Evolutionary conservation across 2,797 vertebrate species (phyloP).

Genomic region (Takifugu rubripes): DNA sequence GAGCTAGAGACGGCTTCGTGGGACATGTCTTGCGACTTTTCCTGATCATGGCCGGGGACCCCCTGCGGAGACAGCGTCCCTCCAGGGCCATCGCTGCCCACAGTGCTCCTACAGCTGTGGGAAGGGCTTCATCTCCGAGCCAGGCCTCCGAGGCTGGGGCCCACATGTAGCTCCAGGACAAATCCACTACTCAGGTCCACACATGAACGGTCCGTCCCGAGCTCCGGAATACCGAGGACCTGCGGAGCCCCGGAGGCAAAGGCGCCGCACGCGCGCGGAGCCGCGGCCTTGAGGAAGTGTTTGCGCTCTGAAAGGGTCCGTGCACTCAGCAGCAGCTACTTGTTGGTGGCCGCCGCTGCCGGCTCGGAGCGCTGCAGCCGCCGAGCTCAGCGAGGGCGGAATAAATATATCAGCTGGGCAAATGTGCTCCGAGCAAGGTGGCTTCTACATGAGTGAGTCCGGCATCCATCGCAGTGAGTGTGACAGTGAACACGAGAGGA

Average conservation of each 20-base stretch:
- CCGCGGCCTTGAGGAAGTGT: slow-evolving; percentile 7
- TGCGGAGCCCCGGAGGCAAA: slow-evolving; percentile 1
- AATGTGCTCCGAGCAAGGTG: slow-evolving; percentile 65
- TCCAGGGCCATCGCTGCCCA: slow-evolving; percentile 80
- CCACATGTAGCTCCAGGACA: slow-evolving; percentile 80
- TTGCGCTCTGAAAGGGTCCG: slow-evolving; percentile 15
- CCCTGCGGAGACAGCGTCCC: slow-evolving; percentile 68
- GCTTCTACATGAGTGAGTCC: slow-evolving; percentile 68
- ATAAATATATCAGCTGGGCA: slow-evolving; percentile 32
- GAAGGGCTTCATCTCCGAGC: slow-evolving; percentile 79
- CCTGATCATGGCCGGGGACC: slow-evolving; percentile 67
- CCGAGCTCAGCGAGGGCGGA: slow-evolving; percentile 40
- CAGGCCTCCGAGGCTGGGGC: slow-evolving; percentile 72
- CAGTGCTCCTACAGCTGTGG: slow-evolving; percentile 70
- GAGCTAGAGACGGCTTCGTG: slow-evolving; percentile 45
- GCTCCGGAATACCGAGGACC: not conserved
- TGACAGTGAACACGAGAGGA: slow-evolving; percentile 66
- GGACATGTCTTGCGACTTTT: slow-evolving; percentile 58
- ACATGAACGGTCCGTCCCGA: slow-evolving; percentile 39
- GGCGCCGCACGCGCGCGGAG: not conserved
- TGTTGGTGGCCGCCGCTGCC: slow-evolving; percentile 48
- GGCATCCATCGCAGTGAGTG: slow-evolving; percentile 59
- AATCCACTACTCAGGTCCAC: slow-evolving; percentile 68
- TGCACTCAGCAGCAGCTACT: slow-evolving; percentile 44
- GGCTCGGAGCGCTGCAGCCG: slow-evolving; percentile 40